Evolutionary conservation across 2,113 vertebrate species (phyloP), one percentile per base, ranked within the genome.

Genomic region (Phylloscopus trochiloides): DNA sequence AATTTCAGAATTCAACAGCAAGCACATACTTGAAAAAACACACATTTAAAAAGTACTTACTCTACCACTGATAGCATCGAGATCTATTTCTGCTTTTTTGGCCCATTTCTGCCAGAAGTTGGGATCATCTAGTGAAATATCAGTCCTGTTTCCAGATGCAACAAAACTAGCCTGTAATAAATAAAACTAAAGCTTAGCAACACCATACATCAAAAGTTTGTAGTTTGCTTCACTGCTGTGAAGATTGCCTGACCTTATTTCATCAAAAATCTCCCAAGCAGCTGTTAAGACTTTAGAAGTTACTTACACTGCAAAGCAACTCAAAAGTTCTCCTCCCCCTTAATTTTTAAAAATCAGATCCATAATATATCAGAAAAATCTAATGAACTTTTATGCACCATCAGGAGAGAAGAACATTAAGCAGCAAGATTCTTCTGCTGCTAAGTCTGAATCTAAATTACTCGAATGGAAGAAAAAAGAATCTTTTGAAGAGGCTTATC

Each of bases 51-150:
- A 88, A 85, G 72, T 90, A 99, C 99, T 98, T 98, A 99, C 99
- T 99, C 99, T 98, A 86, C 99, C 99, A 77, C 99, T 99, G 94
- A 99, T 98, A 47, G 98, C 98, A 14, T 99, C 99, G 59, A 99
- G 97, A 94, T 99, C 99, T 79, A 99, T 99, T 98, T 99, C 99
- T 75, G 99, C 99, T 92, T 99, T 99, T 98, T 99, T 99, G n/a
- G 99, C 99, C 99, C 99, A 99, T 97, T 99, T 99, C 96, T 99
- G 99, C 99, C 99, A 99, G 98, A 99, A 99, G 98, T 99, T 99
- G 22, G 99, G 99, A 97, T 99, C 99, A 95, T 99, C 99, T 97
- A 99, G 97, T 71, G 99, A 98, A 96, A 99, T 99, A 98, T 99
- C 99, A 91, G 99, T 99, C 94, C 99, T 98, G 96, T 99, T 99